Evolutionary conservation across 2,113 vertebrate species (phyloP).

Genomic region (Leptobrachium leishanense): DNA sequence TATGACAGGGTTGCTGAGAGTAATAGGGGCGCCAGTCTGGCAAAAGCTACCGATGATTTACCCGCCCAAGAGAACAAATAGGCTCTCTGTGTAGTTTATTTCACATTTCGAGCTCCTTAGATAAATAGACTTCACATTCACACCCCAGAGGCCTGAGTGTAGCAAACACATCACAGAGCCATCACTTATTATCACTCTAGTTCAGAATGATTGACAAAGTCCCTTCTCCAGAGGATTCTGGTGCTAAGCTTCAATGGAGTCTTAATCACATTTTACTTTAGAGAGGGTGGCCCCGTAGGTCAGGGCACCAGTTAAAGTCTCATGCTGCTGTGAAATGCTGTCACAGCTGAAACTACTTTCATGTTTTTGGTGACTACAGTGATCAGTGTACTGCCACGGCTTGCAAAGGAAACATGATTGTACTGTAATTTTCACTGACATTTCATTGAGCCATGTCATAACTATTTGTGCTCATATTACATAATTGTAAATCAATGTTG

Average conservation of each 20-base stretch:
- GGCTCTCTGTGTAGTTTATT: neutral
- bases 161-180: slow-evolving; percentile 44
- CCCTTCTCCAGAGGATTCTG: slow-evolving; percentile 45
- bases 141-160: slow-evolving; percentile 44
- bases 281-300: slow-evolving; percentile 43
- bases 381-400: slow-evolving; percentile 38
- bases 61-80: neutral
- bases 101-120: slow-evolving; percentile 29
- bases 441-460: slow-evolving; percentile 43
- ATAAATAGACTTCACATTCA: slow-evolving; percentile 47
- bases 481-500: slow-evolving; percentile 43
- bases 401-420: slow-evolving; percentile 33
- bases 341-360: slow-evolving; percentile 41
- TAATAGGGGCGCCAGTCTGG: neutral
- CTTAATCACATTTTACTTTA: slow-evolving; percentile 48
- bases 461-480: slow-evolving; percentile 40
- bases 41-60: neutral
- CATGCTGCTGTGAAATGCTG: slow-evolving; percentile 42
- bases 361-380: slow-evolving; percentile 42
- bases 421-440: slow-evolving; percentile 46
- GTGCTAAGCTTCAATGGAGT: slow-evolving; percentile 48
- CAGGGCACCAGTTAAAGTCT: slow-evolving; percentile 43
- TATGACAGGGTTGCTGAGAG: no score
- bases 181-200: slow-evolving; percentile 47
- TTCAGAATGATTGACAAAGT: slow-evolving; percentile 47